These are phyloP conservation scores for Monopterus albus DNA, from an alignment of 2,113 vertebrate species.

Conservation along the genomic window DNA sequence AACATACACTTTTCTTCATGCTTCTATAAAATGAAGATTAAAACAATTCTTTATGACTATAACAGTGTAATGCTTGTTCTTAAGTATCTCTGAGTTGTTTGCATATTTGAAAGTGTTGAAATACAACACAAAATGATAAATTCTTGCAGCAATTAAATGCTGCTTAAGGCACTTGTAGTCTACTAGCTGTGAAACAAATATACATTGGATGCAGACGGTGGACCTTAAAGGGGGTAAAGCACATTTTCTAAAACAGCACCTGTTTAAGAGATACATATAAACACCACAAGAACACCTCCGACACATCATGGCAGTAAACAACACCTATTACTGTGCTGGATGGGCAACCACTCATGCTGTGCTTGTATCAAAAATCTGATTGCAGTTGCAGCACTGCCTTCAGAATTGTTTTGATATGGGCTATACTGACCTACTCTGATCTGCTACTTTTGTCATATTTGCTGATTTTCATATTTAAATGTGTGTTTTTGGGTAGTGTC, in stretches of 20 bases:
- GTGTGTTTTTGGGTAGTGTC: neutral
- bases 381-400: neutral
- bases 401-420: neutral
- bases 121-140: neutral
- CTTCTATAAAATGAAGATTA: neutral
- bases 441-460: neutral
- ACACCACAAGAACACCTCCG: neutral
- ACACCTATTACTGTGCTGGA: constrained; percentile 19
- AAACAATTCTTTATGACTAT: neutral
- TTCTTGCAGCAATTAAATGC: neutral
- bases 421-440: neutral
- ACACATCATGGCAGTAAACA: neutral
- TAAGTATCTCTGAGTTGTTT: neutral
- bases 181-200: neutral
- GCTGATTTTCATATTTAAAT: neutral
- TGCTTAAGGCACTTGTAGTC: neutral
- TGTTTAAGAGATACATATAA: neutral
- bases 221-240: neutral
- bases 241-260: neutral
- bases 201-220: neutral
- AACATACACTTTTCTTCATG: constrained; percentile 4
- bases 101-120: neutral
- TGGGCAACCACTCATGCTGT: neutral
- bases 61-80: neutral
- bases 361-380: neutral